Conservation (phyloP, 2,888 invertebrate genomes). For the Anthrax anthrax region DNA sequence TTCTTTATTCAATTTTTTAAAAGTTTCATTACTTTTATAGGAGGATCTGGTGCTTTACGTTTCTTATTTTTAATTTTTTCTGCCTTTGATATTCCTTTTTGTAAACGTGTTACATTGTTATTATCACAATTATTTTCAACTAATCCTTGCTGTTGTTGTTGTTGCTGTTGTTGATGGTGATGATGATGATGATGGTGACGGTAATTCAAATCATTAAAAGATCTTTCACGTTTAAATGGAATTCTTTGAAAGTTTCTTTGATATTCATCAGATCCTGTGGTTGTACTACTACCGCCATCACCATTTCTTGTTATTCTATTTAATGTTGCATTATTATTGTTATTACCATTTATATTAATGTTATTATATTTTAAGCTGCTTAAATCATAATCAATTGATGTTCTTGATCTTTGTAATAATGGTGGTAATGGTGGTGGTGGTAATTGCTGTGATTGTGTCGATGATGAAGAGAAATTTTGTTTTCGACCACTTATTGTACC, state of each 20-base stretch:
- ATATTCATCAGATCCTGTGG: too few relatives aligned
- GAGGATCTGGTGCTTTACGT: constrained; percentile 54
- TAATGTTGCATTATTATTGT: too few relatives aligned
- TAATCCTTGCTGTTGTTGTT: neutral
- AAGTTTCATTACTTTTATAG: constrained; percentile 8
- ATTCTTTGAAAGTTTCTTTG: too few relatives aligned
- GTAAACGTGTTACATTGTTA: neutral
- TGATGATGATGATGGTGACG: too few relatives aligned
- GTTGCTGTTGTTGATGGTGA: too few relatives aligned
- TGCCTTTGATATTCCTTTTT: constrained; percentile 24
- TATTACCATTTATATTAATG: neutral
- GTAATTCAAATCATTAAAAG: too few relatives aligned
- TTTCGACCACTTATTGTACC: constrained; percentile 67
- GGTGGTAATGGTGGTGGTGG: constrained; percentile 2
- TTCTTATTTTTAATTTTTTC: constrained; percentile 41
- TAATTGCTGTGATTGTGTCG: constrained; percentile 8
- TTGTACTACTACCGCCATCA: too few relatives aligned
- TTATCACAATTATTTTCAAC: neutral
- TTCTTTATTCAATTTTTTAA: too few relatives aligned
- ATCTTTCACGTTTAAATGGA: too few relatives aligned
- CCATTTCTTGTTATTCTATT: too few relatives aligned
- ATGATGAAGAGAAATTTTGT: constrained; percentile 7
- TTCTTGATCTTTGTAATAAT: constrained; percentile 17
- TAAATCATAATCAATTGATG: constrained; percentile 12
- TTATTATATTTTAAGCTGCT: constrained; percentile 27